A percentile compares a stretch with the other conserved stretches of the same genome.
Conservation (phyloP, 2,888 invertebrate genomes). For the Nomada lathburiana region DNA sequence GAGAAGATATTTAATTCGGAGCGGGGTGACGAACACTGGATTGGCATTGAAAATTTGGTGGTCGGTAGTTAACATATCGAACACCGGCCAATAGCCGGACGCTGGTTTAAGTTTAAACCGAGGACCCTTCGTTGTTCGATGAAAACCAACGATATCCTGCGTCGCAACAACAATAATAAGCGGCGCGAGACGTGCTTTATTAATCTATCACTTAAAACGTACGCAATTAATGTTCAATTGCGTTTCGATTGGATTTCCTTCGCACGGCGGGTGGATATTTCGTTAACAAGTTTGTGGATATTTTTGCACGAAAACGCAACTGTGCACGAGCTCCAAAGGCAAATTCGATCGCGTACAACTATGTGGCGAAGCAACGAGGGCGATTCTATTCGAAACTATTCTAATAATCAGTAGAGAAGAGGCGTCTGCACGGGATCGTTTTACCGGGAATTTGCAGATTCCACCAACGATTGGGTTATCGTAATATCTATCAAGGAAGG, state of each 20-base stretch:
- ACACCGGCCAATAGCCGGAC: constrained; percentile 53
- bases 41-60: constrained; percentile 60
- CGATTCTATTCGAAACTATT: not conserved
- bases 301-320: no score
- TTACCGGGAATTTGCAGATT: constrained; percentile 48
- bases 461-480: constrained; percentile 26
- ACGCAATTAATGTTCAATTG: no score
- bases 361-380: not conserved
- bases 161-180: no score
- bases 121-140: not conserved
- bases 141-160: not conserved
- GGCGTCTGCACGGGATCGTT: constrained; percentile 27
- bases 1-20: not conserved
- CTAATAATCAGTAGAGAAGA: no score
- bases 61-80: constrained; percentile 61
- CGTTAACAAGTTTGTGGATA: no score
- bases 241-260: no score
- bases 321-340: no score
- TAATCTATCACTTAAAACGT: no score
- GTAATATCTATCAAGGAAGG: constrained; percentile 56
- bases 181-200: no score
- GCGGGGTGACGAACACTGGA: constrained; percentile 13
- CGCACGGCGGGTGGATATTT: no score
- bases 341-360: not conserved
- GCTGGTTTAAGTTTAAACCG: constrained; percentile 4